A percentile compares a stretch with the other conserved stretches of the same genome.
phyloP scores from a whole-genome alignment of 30 jellyfish, hydroid and myxozoan species.

The Pseudorhiza aurosa region DNA sequence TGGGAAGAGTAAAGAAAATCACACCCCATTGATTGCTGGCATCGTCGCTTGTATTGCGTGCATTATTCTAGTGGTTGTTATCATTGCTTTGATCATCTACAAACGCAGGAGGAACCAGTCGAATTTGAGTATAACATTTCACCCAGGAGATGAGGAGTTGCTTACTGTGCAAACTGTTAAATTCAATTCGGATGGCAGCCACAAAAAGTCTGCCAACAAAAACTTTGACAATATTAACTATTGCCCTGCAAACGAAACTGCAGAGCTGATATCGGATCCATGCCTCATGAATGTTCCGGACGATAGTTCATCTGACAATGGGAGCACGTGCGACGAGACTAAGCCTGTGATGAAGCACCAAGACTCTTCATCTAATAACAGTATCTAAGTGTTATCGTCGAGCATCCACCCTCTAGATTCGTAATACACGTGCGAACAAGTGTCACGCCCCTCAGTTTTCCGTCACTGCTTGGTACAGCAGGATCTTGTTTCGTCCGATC shows the following conservation, averaged over 20 bases:
- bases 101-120: slow-evolving; percentile 43
- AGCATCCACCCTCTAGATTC: not conserved
- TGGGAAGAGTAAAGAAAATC: not conserved
- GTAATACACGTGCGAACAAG: not conserved
- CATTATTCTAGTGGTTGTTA: slow-evolving; percentile 25
- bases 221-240: slow-evolving; percentile 79
- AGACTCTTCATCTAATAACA: slow-evolving; percentile 38
- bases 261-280: slow-evolving; percentile 61
- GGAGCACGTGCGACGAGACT: slow-evolving; percentile 71
- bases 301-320: slow-evolving; percentile 85
- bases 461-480: no score
- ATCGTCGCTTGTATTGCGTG: slow-evolving; percentile 55
- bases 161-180: slow-evolving; percentile 31
- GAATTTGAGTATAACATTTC: slow-evolving; percentile 51
- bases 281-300: slow-evolving; percentile 50
- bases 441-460: not conserved
- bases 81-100: slow-evolving; percentile 41
- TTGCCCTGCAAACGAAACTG: slow-evolving; percentile 58
- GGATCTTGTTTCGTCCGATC: no score
- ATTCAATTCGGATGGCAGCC: slow-evolving; percentile 38
- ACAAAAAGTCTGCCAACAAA: slow-evolving; percentile 32
- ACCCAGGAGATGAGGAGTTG: slow-evolving; percentile 39
- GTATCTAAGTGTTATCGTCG: slow-evolving; percentile 20
- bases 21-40: slow-evolving; percentile 60
- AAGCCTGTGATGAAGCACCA: slow-evolving; percentile 68